phyloP scores from a whole-genome alignment of 1,140 invertebrate genomes.

The Drosophila sucinea region DNA sequence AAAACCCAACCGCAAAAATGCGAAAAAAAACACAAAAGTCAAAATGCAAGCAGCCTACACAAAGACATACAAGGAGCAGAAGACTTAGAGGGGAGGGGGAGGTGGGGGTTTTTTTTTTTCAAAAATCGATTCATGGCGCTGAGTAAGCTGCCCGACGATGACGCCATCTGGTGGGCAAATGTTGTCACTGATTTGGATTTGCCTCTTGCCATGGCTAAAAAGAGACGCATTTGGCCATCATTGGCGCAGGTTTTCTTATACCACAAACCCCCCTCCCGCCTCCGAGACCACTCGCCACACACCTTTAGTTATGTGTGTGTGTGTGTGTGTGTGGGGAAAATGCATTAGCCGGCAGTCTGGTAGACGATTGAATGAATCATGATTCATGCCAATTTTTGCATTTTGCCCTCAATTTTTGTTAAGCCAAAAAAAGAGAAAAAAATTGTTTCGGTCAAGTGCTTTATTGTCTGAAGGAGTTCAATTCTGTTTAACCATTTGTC shows the following conservation, averaged over 20 bases:
- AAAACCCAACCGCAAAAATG: background rate
- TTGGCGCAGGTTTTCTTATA: background rate
- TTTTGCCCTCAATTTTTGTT: slow-evolving; percentile 47
- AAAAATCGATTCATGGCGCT: slow-evolving; percentile 12
- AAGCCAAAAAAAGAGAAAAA: slow-evolving; percentile 45
- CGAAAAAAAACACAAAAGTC: background rate
- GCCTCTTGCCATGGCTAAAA: slow-evolving; percentile 2
- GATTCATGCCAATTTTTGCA: slow-evolving; percentile 56
- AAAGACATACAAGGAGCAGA: background rate
- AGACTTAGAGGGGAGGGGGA: background rate
- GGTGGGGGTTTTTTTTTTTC: background rate
- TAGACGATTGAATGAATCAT: slow-evolving; percentile 15
- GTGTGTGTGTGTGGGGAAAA: slow-evolving; percentile 5
- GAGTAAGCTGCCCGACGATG: slow-evolving; percentile 3
- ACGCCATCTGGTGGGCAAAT: slow-evolving; percentile 12
- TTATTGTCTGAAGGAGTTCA: background rate
- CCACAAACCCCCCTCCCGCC: too few relatives aligned
- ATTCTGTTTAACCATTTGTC: background rate
- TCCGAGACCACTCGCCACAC: background rate
- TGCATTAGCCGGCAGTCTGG: slow-evolving; percentile 39
- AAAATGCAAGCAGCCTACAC: slow-evolving; percentile 10
- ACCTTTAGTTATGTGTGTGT: background rate
- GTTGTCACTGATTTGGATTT: background rate
- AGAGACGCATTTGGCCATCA: slow-evolving; percentile 7
- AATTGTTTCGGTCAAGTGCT: slow-evolving; percentile 34